Evolutionary conservation across 2,113 vertebrate species (phyloP), one percentile per base, ranked within the genome.

Genomic region (Rhinichthys klamathensis): DNA sequence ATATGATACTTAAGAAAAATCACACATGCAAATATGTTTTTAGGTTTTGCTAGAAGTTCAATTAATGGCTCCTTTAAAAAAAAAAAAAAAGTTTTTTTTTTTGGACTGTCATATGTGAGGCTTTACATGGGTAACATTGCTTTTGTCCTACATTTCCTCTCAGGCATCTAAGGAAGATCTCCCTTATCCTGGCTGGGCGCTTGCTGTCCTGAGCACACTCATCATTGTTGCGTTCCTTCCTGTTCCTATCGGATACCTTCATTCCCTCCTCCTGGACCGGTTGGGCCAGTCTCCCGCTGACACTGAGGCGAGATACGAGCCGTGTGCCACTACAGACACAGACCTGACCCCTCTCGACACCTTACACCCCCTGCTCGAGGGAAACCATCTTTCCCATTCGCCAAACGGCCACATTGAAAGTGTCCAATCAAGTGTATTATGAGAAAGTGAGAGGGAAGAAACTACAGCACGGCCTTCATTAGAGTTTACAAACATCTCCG

Each of bases 181-280:
- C 77, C 87, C 91, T 0, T 96, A 97, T 65, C 96, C 96, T 0
- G 91, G 81, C 35, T 95, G 95, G 93, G 94, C 96, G 0, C 88
- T 96, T 46, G 94, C 89, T 4, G 87, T 96, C 67, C 84, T 98
- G 74, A 91, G 93, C 0, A 0, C 38, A 2, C 89, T 97, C n/a
- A 94, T 95, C 51, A 0, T 95, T 9, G 15, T 92, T 1, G 93
- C 95, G 30, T 89, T 92, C 54, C 21, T 95, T 79, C 96, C 96
- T 1, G 91, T 96, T 78, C 96, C 95, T 0, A 1, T 90, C 0
- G 91, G 91, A 63, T 88, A 94, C 10, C 2, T 94, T 85, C 92
- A 92, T 30, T 44, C 85, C 0, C 2, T 86, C 10, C 72, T 93
- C 78, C 81, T 23, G 49, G 88, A 91, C 7, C n/a, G 82, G 27